Conservation (phyloP, 2,888 invertebrate genomes). For the Tetragonisca angustula region DNA sequence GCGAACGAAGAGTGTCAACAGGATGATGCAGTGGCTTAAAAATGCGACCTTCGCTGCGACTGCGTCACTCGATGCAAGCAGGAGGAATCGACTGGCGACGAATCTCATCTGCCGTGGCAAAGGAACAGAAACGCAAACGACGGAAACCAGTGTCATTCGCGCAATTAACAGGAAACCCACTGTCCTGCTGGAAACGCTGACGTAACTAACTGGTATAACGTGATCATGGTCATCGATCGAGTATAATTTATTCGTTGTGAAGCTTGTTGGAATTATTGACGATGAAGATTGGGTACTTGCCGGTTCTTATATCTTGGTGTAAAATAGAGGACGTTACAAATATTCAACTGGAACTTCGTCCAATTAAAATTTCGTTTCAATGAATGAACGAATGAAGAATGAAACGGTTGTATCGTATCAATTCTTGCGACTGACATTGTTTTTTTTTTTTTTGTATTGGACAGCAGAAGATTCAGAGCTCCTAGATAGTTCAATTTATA, state of each 20-base stretch:
- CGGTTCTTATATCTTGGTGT: background rate
- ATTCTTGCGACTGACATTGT: too few relatives aligned
- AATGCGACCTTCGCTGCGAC: slow-evolving; percentile 74
- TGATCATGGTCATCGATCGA: slow-evolving; percentile 31
- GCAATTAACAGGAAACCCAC: slow-evolving; percentile 46
- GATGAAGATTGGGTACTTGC: background rate
- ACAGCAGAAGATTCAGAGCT: too few relatives aligned
- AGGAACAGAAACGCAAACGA: background rate
- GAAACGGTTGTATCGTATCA: too few relatives aligned
- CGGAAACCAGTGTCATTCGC: slow-evolving; percentile 32
- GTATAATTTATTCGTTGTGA: slow-evolving; percentile 11
- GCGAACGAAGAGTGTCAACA: slow-evolving; percentile 67
- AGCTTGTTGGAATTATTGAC: background rate
- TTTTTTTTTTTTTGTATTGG: too few relatives aligned
- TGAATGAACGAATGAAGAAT: too few relatives aligned
- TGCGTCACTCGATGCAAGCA: slow-evolving; percentile 52
- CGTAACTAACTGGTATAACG: slow-evolving; percentile 17
- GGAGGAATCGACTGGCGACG: slow-evolving; percentile 23
- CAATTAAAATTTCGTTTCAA: too few relatives aligned
- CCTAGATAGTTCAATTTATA: too few relatives aligned
- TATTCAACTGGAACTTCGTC: too few relatives aligned
- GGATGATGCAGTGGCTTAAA: slow-evolving; percentile 74
- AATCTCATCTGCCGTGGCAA: slow-evolving; percentile 25
- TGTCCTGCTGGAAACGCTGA: slow-evolving; percentile 33
- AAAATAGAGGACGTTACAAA: background rate